Base-by-base conservation (phyloP, 2,113 vertebrate species). In the Thalassarche chlororhynchos region DNA sequence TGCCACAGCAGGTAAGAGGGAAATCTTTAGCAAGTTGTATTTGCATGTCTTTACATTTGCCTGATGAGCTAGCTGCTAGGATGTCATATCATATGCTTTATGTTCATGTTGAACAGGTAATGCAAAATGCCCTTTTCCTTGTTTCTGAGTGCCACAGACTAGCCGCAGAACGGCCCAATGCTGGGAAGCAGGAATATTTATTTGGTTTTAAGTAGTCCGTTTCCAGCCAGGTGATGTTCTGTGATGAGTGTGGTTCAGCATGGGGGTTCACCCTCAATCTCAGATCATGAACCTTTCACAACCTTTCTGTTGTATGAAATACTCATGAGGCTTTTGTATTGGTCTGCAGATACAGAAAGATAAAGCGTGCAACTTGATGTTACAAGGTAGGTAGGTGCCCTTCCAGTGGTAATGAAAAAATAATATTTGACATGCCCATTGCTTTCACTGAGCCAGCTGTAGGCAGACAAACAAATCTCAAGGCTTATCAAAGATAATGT, bases 291-390 rank as follows among this genome's bases (percentile, higher is more conserved):
- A 24, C 38, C 38, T 38, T 38, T 38, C 38, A 38, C 38, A 80
- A 49, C 14, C 21, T 60, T 71, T 51, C 26, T 72, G 0, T 54
- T 81, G n/a, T 31, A 3, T 40, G 42, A 87, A 68, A 17, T 81
- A 62, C 52, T 87, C 9, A 0, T 2, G 6, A 66, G 44, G 29
- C 21, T 75, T 89, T 71, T 87, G 17, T 57, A 25, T 52, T 2
- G 1, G 7, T 49, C 36, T 91, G 40, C 47, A 83, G 72, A 72
- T 23, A 49, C 7, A 14, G 69, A 68, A 60, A 23, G 57, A 17
- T 44, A 42, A 72, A 14, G 6, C 1, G 0, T 40, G 2, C 19
- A 68, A 3, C 28, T 94, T 0, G 0, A 2, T 72, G 29, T 55
- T 87, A 25, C 15, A 6, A 14, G 40, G 46, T 19, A 80, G 26